Conservation (phyloP, 2,113 vertebrate genomes). For the Myrmecophaga tridactyla region DNA sequence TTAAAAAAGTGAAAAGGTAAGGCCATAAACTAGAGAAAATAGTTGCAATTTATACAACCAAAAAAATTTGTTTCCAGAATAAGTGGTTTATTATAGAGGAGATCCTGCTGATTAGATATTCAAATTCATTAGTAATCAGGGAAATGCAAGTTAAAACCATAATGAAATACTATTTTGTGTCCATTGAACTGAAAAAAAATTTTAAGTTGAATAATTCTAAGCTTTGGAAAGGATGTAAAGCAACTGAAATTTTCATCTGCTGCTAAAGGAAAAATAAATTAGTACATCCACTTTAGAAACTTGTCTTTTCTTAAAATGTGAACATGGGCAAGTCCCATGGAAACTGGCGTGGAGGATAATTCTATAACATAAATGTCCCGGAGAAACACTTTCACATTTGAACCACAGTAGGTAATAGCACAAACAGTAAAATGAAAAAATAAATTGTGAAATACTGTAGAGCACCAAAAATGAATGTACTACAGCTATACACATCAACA, state of each 20-base stretch:
- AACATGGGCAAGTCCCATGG: background rate
- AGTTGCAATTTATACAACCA: background rate
- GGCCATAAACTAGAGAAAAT: background rate
- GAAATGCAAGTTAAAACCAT: background rate
- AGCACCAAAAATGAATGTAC: background rate
- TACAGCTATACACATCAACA: background rate
- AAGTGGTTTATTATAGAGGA: background rate
- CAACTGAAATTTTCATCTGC: background rate
- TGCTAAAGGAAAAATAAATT: background rate
- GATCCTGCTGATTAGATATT: background rate
- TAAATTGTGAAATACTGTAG: background rate
- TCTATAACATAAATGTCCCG: background rate
- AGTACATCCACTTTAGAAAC: background rate
- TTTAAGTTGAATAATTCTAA: background rate
- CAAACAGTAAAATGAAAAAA: background rate
- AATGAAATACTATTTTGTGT: background rate
- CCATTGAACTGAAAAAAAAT: background rate
- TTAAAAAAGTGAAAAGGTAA: background rate
- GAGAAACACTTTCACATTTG: background rate
- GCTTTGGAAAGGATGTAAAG: background rate
- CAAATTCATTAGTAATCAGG: background rate
- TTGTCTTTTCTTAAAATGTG: conserved; percentile 17
- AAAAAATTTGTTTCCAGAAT: background rate
- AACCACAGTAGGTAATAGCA: background rate
- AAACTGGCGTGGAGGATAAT: background rate